A percentile compares a stretch with the other conserved stretches of the same genome.
These are phyloP conservation scores for Brachyhypopomus occidentalis DNA, from an alignment of 2,113 vertebrate species.

Conservation along the genomic window DNA sequence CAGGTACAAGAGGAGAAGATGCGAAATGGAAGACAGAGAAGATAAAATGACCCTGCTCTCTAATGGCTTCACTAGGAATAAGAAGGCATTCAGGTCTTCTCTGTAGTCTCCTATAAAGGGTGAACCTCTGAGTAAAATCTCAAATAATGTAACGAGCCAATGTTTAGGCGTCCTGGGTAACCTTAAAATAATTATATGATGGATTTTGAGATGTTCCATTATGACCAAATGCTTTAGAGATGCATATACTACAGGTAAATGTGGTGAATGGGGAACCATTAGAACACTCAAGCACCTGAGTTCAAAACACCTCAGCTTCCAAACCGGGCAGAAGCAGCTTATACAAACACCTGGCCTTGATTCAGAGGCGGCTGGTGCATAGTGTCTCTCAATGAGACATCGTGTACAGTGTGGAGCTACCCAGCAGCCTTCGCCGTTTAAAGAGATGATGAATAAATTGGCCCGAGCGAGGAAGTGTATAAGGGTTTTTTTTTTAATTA, in stretches of 20 bases:
- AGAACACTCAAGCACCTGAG: not conserved
- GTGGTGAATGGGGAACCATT: not conserved
- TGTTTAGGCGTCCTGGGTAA: not conserved
- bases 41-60: conserved; percentile 23
- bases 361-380: not conserved
- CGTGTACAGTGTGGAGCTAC: not conserved
- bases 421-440: not conserved
- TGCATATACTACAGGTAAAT: not conserved
- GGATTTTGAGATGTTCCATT: not conserved
- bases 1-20: not conserved
- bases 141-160: not conserved
- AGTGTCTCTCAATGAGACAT: not conserved
- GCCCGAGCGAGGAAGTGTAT: not conserved
- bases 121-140: not conserved
- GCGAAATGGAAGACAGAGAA: not conserved
- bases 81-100: not conserved
- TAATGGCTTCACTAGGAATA: conserved; percentile 4
- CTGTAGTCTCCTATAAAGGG: not conserved
- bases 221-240: not conserved
- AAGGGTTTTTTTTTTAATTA: too few relatives aligned
- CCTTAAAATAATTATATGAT: not conserved
- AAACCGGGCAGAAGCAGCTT: not conserved
- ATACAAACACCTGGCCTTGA: conserved; percentile 3
- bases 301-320: not conserved
- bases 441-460: conserved; percentile 2